phyloP scores from a whole-genome alignment of 2,888 invertebrate genomes.

The Eueremaeus valkanovi region DNA sequence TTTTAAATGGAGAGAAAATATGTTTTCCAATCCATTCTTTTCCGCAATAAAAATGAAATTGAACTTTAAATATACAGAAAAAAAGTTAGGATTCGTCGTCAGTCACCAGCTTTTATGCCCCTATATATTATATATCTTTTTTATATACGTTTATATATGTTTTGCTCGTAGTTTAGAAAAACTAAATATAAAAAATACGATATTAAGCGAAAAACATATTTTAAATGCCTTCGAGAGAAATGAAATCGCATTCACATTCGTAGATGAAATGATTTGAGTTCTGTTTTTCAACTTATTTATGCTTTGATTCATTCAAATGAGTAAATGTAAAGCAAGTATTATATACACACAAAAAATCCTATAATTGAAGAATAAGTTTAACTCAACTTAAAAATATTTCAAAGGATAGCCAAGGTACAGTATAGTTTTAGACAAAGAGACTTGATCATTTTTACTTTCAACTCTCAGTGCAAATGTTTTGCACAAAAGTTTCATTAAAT shows the following conservation, averaged over 20 bases:
- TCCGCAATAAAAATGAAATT: background rate
- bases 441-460: too few species aligned
- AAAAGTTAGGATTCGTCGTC: background rate
- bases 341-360: background rate
- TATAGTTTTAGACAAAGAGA: too few species aligned
- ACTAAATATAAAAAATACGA: slow-evolving; percentile 16
- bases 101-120: background rate
- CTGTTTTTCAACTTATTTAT: slow-evolving; percentile 12
- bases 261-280: background rate
- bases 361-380: background rate
- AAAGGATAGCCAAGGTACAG: too few species aligned
- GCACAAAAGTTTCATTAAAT: too few species aligned
- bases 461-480: too few species aligned
- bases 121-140: background rate
- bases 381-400: background rate
- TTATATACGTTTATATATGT: background rate
- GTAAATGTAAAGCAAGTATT: slow-evolving; percentile 15
- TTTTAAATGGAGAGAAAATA: background rate
- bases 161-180: background rate
- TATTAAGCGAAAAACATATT: slow-evolving; percentile 20
- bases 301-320: slow-evolving; percentile 15
- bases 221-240: background rate
- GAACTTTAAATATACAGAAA: background rate
- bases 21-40: background rate
- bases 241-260: background rate